These are phyloP conservation scores for Lycocorax pyrrhopterus DNA, from an alignment of 2,113 vertebrate species.

Conservation along the genomic window DNA sequence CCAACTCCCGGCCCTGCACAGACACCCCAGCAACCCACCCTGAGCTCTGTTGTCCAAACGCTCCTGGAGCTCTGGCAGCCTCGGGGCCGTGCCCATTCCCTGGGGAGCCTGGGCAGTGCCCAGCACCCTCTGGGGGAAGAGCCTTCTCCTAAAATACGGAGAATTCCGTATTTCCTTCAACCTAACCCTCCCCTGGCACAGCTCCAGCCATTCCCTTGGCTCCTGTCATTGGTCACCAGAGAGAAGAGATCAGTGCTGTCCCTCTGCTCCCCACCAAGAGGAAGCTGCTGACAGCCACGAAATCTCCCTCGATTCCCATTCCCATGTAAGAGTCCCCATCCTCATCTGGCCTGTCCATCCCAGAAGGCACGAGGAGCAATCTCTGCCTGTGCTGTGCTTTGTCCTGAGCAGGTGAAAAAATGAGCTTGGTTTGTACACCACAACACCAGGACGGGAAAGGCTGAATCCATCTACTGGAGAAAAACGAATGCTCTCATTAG, in stretches of 20 bases:
- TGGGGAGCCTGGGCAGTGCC: neutral
- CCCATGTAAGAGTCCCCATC: fast-evolving
- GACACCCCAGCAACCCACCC: neutral
- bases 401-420: constrained; percentile 10
- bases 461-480: constrained; percentile 60
- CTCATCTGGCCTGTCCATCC: neutral
- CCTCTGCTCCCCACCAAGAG: neutral
- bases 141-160: neutral
- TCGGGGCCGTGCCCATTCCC: fast-evolving
- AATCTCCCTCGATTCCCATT: neutral
- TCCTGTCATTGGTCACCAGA: neutral
- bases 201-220: neutral
- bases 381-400: neutral
- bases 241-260: neutral
- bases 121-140: neutral
- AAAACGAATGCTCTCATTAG: constrained; percentile 73
- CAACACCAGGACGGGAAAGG: neutral
- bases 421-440: constrained; percentile 6
- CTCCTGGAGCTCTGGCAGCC: neutral
- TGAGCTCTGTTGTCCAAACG: neutral
- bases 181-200: neutral
- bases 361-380: neutral
- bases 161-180: neutral
- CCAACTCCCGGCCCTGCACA: neutral
- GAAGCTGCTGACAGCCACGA: neutral